Evolutionary conservation across 2,797 vertebrate species (phyloP), one percentile per base, ranked within the genome.

Genomic region (Xiphophorus birchmanni): DNA sequence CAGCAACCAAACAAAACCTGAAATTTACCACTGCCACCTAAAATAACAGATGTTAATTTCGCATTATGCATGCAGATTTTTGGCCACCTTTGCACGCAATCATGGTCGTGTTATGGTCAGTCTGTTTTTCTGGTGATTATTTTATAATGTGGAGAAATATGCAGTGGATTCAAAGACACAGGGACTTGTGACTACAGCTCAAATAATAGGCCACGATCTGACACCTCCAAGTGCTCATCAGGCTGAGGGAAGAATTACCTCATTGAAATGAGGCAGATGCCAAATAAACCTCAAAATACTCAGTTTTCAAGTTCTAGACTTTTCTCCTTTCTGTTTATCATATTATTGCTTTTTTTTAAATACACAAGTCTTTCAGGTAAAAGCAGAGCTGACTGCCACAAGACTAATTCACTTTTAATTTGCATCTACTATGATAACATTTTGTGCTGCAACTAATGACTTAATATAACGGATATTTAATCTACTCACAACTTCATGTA

Each of bases 211-310:
- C 76, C 45, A 78, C 35, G 45, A 83, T 78, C 87, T 81, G 88
- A 90, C 80, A 79, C 86, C 72, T 80, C 76, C 44, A 72, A 81
- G 81, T 84, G 90, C 82, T 83, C 79, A 84, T 84, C 65, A 69
- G 80, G 75, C 80, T 80, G 81, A 85, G 54, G 75, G 87, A 89
- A 74, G 65, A 63, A 88, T 95, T 91, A 89, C 90, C 81, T 93
- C 90, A 90, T 84, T 79, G 72, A 78, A 77, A 87, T 87, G 54
- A 85, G 78, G 85, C 83, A 85, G 82, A 86, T 82, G 90, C 18
- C 56, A 84, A 92, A 92, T 89, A 89, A 92, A 91, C 58, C 69
- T 37, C 42, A 82, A 17, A 84, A 86, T 37, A 52, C 80, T 73
- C 73, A 87, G 78, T 91, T 91, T 88, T 89, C 86, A 72, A 12